Evolutionary conservation across 2,888 invertebrate species (phyloP), one percentile per base, ranked within the genome.

Genomic region (Synanthedon formicaeformis): DNA sequence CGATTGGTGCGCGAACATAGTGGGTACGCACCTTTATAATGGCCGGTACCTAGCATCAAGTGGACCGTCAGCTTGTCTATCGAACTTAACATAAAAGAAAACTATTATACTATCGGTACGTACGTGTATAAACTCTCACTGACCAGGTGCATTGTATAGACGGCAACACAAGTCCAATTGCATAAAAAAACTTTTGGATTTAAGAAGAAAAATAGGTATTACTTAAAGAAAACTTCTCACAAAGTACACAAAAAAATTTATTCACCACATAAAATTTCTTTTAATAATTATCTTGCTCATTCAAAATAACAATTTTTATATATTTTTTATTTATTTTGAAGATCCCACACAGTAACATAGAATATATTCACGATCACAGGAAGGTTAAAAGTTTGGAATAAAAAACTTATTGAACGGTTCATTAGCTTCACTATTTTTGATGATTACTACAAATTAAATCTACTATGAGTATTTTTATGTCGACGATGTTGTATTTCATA

Each of bases 241-340:
- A 53, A 63, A 59, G 67, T 83, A 83, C 86, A 87, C 84, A 86
- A 85, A 84, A 74, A 76, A 81, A 71, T 82, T 86, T 85, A 85
- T 86, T 86, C 78, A 86, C 86, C 85, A 86, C 86, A 82, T 85
- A 85, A 84, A 81, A 77, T 81, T 78, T 76, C 70, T 69, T 75
- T 77, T 73, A 75, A 76, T 77, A 70, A 68, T 69, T 72, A 73
- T 78, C 74, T 80, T 77, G 81, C 78, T 71, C 72, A 75, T 76
- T 81, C 84, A 86, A 85, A 83, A 84, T 85, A 87, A 86, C 83
- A 84, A 67, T 75, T 34, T 34, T 34, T 75, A 78, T 77, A 80
- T 72, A 73, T 72, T 67, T 77, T 75, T 72, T 75, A 71, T 75
- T 72, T 69, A 75, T 73, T 78, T 34, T 34, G 75, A 81, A 82